phyloP scores from a whole-genome alignment of 2,888 invertebrate genomes.

The Drosophila subquinaria region DNA sequence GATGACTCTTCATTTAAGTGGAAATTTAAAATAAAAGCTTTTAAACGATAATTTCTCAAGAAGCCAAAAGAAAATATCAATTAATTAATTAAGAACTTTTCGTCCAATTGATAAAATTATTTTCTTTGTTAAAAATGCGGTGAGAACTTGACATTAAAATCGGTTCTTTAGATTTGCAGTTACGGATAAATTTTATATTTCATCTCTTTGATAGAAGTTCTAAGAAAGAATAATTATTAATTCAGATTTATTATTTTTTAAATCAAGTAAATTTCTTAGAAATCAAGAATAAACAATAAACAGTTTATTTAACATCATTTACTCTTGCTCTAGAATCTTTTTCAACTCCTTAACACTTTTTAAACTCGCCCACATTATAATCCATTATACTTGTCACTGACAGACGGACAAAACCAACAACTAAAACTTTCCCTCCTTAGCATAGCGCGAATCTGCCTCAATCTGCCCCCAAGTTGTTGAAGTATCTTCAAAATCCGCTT shows the following conservation, averaged over 20 bases:
- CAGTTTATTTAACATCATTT: not conserved
- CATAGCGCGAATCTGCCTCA: constrained; percentile 22
- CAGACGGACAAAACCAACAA: constrained; percentile 7
- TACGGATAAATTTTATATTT: no score
- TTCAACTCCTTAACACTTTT: constrained; percentile 3
- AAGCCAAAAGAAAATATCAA: not conserved
- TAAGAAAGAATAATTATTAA: no score
- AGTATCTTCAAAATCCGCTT: constrained; percentile 32
- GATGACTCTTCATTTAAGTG: constrained; percentile 27
- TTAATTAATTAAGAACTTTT: constrained; percentile 19
- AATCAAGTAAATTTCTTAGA: no score
- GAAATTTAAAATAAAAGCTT: constrained; percentile 33
- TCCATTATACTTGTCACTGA: constrained; percentile 13
- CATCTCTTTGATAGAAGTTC: no score
- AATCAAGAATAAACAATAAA: not conserved
- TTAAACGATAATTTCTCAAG: constrained; percentile 11
- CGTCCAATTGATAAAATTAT: not conserved
- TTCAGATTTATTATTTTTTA: no score
- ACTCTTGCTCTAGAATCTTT: not conserved
- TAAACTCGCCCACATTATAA: not conserved
- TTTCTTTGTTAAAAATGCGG: not conserved
- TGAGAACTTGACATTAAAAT: no score
- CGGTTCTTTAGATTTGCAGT: not conserved
- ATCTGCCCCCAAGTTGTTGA: constrained; percentile 15
- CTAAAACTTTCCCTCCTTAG: constrained; percentile 5